Base-by-base conservation (phyloP, 2,888 invertebrate genomes). In the Myopa tessellatipennis region DNA sequence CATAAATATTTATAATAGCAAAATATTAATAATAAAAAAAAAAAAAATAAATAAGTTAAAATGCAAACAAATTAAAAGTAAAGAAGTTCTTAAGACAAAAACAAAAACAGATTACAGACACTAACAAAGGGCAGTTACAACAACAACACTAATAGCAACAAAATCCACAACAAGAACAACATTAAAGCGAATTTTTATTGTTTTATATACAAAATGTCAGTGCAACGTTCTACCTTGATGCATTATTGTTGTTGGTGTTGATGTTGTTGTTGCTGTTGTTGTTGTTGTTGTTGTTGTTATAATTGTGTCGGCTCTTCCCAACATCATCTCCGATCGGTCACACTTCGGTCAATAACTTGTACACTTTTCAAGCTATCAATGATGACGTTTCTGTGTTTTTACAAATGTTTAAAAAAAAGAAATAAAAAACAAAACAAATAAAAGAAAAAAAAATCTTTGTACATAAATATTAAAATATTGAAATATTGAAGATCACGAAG, bases 151-250 rank as follows among this genome's bases (percentile, higher is more conserved):
- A 26, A 26, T 26, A 26, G 26, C 26, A 26, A 26, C 26, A 26
- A 26, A 26, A 26, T 2, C 26, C 18, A 34, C 50, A 50, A 50
- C 69, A 69, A 50, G 16, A 69, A 69, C 60, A 69, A 14, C 26
- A 26, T 26, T 26, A 26, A 1, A 26, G 26, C 26, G 26, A 26
- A 26, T 26, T 26, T 26, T 26, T 26, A 26, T 26, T 26, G 26
- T 26, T 26, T 36, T 16, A 38, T 40, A n/a, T 50, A 10, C 50
- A 50, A 26, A 26, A 10, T 50, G 10, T 50, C 50, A 58, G 77
- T 79, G 76, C 77, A 79, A 67, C 70, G 77, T 74, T 73, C 74
- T 70, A 77, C 79, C 77, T 79, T 79, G 77, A 76, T 60, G 68
- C 55, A 26, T 40, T 72, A 26, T 40, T 70, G 6, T 70, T 50